A percentile compares a stretch with the other conserved stretches of the same genome.
Conservation (phyloP, 2,888 invertebrate species). For the Cetonia aurata region DNA sequence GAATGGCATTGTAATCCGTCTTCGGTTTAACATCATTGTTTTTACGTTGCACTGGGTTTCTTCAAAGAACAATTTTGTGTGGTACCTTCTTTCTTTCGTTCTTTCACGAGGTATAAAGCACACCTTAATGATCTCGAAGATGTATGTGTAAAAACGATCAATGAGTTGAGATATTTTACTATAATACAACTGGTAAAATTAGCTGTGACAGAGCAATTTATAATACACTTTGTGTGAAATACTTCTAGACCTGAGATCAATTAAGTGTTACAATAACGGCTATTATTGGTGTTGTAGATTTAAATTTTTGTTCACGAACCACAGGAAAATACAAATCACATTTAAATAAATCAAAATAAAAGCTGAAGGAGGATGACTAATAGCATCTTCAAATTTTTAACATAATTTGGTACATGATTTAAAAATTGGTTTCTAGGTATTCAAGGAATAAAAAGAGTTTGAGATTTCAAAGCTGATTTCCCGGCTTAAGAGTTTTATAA, state of each 20-base stretch:
- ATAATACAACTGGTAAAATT: slow-evolving; percentile 5
- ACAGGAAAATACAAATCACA: slow-evolving; percentile 1
- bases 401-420: neutral
- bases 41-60: slow-evolving; percentile 51
- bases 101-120: slow-evolving; percentile 31
- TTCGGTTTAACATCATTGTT: slow-evolving; percentile 53
- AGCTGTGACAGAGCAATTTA: slow-evolving; percentile 17
- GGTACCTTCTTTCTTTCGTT: slow-evolving; percentile 38
- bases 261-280: slow-evolving; percentile 8
- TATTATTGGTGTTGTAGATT: neutral
- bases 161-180: slow-evolving; percentile 21
- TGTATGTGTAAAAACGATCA: slow-evolving; percentile 30
- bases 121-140: slow-evolving; percentile 17
- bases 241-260: neutral
- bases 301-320: too few relatives aligned
- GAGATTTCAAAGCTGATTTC: slow-evolving; percentile 2
- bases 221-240: slow-evolving; percentile 7
- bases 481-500: neutral
- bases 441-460: neutral
- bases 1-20: slow-evolving; percentile 59
- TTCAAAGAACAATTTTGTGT: slow-evolving; percentile 48
- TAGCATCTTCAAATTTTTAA: too few relatives aligned
- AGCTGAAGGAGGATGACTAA: too few relatives aligned
- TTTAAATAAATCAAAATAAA: neutral
- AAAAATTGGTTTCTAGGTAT: neutral